Evolutionary conservation across 2,113 vertebrate genomes (phyloP).

Genomic region (Condylura cristata): DNA sequence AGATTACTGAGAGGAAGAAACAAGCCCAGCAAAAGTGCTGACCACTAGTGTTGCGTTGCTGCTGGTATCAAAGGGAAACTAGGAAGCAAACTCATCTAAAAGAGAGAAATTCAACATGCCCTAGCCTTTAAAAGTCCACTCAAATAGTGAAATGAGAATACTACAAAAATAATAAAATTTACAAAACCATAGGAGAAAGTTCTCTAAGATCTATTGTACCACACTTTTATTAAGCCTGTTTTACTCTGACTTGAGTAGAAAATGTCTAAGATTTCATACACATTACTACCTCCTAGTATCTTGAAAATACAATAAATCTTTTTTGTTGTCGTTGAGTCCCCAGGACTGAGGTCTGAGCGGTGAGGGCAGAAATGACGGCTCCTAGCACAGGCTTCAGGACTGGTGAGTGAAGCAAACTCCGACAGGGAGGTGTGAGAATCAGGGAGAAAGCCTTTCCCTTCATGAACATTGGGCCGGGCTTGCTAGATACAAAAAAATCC

Average conservation of each 20-base stretch:
- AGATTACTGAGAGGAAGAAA: background rate
- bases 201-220: background rate
- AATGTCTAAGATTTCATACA: background rate
- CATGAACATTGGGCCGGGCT: slow-evolving; percentile 45
- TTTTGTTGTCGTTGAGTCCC: slow-evolving; percentile 87
- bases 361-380: background rate
- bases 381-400: background rate
- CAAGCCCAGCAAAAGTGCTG: no score
- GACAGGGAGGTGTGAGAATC: background rate
- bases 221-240: background rate
- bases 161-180: background rate
- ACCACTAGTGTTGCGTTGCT: no score
- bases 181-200: background rate
- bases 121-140: background rate
- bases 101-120: background rate
- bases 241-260: background rate
- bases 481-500: slow-evolving; percentile 65
- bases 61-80: background rate
- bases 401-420: background rate
- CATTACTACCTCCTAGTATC: background rate
- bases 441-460: slow-evolving; percentile 28
- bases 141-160: background rate
- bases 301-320: background rate
- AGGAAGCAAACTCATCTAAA: background rate
- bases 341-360: slow-evolving; percentile 55